Base-by-base conservation (phyloP, 1,140 invertebrate species). In the Bombus soroeensis region DNA sequence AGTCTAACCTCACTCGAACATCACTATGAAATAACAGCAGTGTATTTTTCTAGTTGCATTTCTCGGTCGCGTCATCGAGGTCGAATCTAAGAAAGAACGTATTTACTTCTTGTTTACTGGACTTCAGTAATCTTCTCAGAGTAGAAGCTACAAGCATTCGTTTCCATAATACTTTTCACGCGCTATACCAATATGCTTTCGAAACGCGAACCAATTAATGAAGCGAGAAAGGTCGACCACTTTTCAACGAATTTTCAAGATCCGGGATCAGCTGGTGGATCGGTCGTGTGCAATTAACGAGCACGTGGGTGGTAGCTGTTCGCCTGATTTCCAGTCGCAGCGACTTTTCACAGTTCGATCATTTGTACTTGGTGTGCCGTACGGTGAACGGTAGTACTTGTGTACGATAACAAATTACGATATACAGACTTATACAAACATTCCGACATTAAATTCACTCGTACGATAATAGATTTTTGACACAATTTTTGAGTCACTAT, bases 221-320 rank as follows among this genome's bases (percentile, higher is more conserved):
- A 41, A 72, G 47, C 25, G 43, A 39, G 28, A 70, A 78, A 83
- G 82, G 74, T 22, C 62, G 47, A 83, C 81, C 28, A n/a, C 47
- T 83, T 83, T 78, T 34, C 34, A 77, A 39, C 74, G 74, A 78
- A 70, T 81, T 83, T 82, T 59, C 74, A 41, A 89, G 84, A 89
- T 89, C 88, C 88, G 87, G 88, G 80, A 88, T 86, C 74, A 79
- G 75, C 87, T 87, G 41, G 57, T 72, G 25, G 76, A 68, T 73
- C 71, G 47, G 3, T 41, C 47, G 18, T 28, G 28, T 43, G 53
- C 75, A 66, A 72, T 89, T 86, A 83, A 80, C n/a, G 34, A 72
- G 28, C 87, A 41, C 39, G 74, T 77, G 32, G 66, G 80, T 83
- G 75, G 57, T 47, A 62, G 32, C 47, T 28, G 43, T 64, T 71